phyloP scores from a whole-genome alignment of 2,888 invertebrate species.

The Cyclophora albipunctata region DNA sequence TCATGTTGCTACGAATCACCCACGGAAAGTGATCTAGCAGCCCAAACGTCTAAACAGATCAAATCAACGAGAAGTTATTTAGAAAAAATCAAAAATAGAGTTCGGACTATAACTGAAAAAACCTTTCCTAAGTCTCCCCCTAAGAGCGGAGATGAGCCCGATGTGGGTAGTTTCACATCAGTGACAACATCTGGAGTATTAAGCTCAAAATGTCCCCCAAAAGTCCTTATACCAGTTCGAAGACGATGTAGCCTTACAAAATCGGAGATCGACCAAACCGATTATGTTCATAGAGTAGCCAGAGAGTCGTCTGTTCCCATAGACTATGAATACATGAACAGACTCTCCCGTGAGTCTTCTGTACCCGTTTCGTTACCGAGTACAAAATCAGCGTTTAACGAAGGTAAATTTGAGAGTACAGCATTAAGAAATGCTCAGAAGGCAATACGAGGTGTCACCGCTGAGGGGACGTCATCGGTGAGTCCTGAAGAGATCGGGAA shows the following conservation, averaged over 20 bases:
- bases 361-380: conserved; percentile 62
- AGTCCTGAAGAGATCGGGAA: conserved; percentile 33
- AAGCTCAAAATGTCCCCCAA: conserved; percentile 63
- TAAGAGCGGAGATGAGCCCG: conserved; percentile 58
- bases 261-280: conserved; percentile 80
- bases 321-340: conserved; percentile 60
- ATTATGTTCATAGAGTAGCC: conserved; percentile 68
- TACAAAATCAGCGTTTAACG: conserved; percentile 38
- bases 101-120: conserved; percentile 72
- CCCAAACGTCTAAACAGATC: conserved; percentile 66
- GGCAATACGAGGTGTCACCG: conserved; percentile 44
- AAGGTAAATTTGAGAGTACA: conserved; percentile 58
- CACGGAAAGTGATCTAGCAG: conserved; percentile 58
- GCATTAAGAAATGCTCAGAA: conserved; percentile 57
- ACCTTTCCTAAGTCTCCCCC: conserved; percentile 68
- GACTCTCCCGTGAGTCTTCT: conserved; percentile 56
- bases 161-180: conserved; percentile 80
- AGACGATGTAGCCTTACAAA: conserved; percentile 79
- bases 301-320: conserved; percentile 55
- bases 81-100: conserved; percentile 77
- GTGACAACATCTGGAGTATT: conserved; percentile 83
- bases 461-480: conserved; percentile 33
- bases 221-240: conserved; percentile 40
- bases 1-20: conserved; percentile 77
- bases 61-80: conserved; percentile 74